phyloP scores from a whole-genome alignment of 2,888 invertebrate genomes.

The Melinopterus prodromus region DNA sequence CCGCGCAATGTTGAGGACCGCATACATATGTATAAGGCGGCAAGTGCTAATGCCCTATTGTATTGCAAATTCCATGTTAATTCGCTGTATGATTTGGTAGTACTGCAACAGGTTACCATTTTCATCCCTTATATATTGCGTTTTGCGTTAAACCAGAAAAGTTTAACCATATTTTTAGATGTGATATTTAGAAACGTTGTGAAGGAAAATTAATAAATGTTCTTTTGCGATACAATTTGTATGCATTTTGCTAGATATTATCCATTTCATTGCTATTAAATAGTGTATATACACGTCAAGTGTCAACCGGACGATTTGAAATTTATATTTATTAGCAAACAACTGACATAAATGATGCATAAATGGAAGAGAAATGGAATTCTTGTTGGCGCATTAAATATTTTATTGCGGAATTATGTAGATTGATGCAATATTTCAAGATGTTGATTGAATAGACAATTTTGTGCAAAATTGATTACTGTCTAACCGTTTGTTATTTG shows the following conservation, averaged over 20 bases:
- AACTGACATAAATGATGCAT: not conserved
- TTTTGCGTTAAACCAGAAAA: no score
- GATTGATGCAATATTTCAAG: not conserved
- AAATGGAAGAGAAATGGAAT: slow-evolving; percentile 4
- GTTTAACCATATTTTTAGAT: no score
- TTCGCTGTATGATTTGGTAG: slow-evolving; percentile 57
- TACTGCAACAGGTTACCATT: slow-evolving; percentile 56
- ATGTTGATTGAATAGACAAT: not conserved
- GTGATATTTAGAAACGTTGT: no score
- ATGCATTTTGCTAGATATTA: no score
- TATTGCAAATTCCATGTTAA: slow-evolving; percentile 62
- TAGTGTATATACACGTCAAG: not conserved
- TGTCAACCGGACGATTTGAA: not conserved
- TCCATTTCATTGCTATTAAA: not conserved
- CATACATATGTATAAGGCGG: slow-evolving; percentile 60
- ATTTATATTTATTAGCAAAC: not conserved
- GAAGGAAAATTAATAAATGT: no score
- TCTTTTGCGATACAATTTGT: no score
- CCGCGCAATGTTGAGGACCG: slow-evolving; percentile 54
- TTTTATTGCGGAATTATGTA: not conserved
- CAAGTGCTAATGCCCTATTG: slow-evolving; percentile 61
- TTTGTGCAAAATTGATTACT: not conserved
- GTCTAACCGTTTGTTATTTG: not conserved
- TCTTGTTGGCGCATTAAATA: not conserved
- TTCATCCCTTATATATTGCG: not conserved